Evolutionary conservation across 2,888 invertebrate species (phyloP).

Genomic region (Agelastica alni): DNA sequence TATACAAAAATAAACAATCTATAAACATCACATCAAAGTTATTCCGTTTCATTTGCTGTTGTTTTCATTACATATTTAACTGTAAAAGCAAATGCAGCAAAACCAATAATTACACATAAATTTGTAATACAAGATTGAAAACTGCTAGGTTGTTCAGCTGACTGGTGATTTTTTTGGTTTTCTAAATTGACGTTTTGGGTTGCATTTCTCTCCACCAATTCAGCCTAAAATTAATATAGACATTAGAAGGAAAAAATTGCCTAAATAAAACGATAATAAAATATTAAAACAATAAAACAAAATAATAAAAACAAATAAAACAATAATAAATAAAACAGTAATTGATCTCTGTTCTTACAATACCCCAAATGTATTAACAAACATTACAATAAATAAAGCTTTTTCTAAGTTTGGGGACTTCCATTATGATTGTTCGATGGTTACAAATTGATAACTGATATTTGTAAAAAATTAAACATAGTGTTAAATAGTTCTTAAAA

Average conservation of each 20-base stretch:
- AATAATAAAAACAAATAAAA: too few species aligned
- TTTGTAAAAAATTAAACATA: too few species aligned
- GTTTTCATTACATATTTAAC: conserved; percentile 90
- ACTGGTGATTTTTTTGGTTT: conserved; percentile 45
- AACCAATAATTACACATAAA: conserved; percentile 84
- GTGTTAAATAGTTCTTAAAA: too few species aligned
- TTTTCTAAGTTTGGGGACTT: too few species aligned
- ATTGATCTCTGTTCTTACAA: too few species aligned
- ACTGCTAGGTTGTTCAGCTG: conserved; percentile 66
- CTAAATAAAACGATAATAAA: too few species aligned
- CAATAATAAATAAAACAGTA: not conserved
- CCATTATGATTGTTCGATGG: too few species aligned
- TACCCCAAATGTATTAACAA: too few species aligned
- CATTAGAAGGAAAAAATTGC: too few species aligned
- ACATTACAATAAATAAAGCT: too few species aligned
- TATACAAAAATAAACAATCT: not conserved
- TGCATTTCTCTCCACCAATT: conserved; percentile 48
- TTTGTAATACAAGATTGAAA: conserved; percentile 83
- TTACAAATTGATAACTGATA: too few species aligned
- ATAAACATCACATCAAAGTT: conserved; percentile 2
- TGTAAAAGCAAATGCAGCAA: conserved; percentile 89
- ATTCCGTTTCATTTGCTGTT: conserved; percentile 62
- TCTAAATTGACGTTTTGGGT: conserved; percentile 44
- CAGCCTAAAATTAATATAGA: conserved; percentile 45
- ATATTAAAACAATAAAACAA: too few species aligned